Percentiles rank a stretch among this genome's conserved stretches.
phyloP scores from a whole-genome alignment of 37 sponge, comb jelly and placozoan species.

The Agelas oroides region DNA sequence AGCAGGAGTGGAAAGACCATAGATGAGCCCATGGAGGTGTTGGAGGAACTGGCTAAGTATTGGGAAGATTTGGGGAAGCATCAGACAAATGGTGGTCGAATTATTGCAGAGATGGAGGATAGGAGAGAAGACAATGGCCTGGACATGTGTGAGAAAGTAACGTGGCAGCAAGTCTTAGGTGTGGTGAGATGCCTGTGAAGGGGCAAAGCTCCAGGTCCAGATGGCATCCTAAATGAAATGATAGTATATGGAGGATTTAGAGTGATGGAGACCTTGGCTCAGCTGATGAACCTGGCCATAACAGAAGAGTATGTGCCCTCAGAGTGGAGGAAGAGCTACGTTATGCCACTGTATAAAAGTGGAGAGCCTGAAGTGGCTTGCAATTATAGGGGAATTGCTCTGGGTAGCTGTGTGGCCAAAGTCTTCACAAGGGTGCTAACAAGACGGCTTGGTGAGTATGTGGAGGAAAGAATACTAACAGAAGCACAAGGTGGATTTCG shows the following conservation, averaged over 20 bases:
- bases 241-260: slow-evolving; percentile 18
- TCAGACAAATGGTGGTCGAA: too few species aligned
- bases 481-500: slow-evolving; percentile 35
- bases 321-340: slow-evolving; percentile 20
- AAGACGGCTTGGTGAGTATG: neutral
- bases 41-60: too few species aligned
- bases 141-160: neutral
- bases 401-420: slow-evolving; percentile 17
- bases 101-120: too few species aligned
- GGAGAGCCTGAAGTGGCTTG: neutral
- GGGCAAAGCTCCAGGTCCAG: slow-evolving; percentile 9
- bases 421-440: slow-evolving; percentile 18
- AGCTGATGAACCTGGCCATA: neutral
- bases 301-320: neutral
- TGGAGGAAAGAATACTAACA: neutral
- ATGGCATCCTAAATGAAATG: slow-evolving; percentile 16
- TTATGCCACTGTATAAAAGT: slow-evolving; percentile 25
- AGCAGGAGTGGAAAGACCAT: too few species aligned
- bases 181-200: slow-evolving; percentile 10
- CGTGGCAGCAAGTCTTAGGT: slow-evolving; percentile 13
- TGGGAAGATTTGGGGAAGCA: too few species aligned
- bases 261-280: neutral
- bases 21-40: too few species aligned
- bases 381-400: slow-evolving; percentile 26
- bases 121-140: too few species aligned